Evolutionary conservation across 2,888 invertebrate species (phyloP), one percentile per base, ranked within the genome.

Genomic region (Thalpophila matura): DNA sequence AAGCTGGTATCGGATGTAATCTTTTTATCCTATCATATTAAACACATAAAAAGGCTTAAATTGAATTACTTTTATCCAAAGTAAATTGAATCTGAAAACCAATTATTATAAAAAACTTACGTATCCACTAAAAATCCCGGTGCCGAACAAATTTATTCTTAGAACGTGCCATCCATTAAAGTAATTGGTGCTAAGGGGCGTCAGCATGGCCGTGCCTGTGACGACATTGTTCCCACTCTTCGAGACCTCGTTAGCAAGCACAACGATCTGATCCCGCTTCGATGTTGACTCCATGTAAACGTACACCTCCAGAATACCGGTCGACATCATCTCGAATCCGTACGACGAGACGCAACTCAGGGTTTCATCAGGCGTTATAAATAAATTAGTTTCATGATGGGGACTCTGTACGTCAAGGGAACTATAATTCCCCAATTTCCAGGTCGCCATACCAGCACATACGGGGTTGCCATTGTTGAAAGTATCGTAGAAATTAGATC

Each of bases 281-380:
- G 77, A 58, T 18, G 38, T 57, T 14, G 78, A 65, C 16, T 79
- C 68, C 65, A 80, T 77, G 54, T 79, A 79, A 29, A 83, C 57
- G 47, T 84, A 80, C 9, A 77, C 74, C 59, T 86, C 84, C 12
- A 86, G 14, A n/a, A 54, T 49, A 16, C 86, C 86, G 7, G 40
- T 49, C 4, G 75, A 62, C n/a, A 57, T 64, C 75, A 84, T 78
- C 37, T 75, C 62, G 27, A 86, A 86, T 0, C 51, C 56, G 16
- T 83, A 83, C 0, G 86, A 86, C 4, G 82, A 75, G n/a, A 83
- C 77, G 54, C 86, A 86, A 54, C 86, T 85, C 31, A 83, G 40
- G 9, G 14, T 14, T 20, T 60, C 37, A 29, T 65, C 55, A 1
- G 86, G 86, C 24, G 61, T 61, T 55, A 85, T 79, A 49, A 80